Base-by-base conservation (phyloP, 2,888 invertebrate genomes). In the Caenorhabditis plicata region DNA sequence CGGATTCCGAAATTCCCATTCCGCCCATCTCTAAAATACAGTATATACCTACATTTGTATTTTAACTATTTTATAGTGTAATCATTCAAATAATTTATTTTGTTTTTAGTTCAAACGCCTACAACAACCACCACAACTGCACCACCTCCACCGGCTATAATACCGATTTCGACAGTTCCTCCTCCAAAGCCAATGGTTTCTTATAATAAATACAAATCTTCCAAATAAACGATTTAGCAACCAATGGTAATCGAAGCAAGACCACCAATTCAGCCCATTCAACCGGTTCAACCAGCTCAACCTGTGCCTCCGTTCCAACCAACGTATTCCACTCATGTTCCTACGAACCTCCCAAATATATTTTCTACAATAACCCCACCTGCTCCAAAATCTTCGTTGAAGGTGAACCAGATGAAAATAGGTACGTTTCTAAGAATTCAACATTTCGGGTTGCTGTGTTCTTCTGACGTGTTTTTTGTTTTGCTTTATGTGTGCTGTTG, bases 261-360 rank as follows among this genome's bases (percentile, higher is more conserved):
- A 25, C 45, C 49, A 9, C 40, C 50, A 3, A 39, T 20, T 20
- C 50, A 47, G 47, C 51, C 57, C 4, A 44, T 48, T n/a, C 52
- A 35, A 20, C 57, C 47, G 40, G 40, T 19, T 5, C 60, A 46
- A 9, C 42, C 31, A 15, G 35, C 49, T 19, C 33, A 36, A 25
- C 45, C 49, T 1, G 17, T 48, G 13, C 56, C 47, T 39, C 41
- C 64, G 23, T 47, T 27, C 27, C 32, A 55, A 11, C 47, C 61
- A n/a, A 68, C 66, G 25, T 47, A 41, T 29, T 58, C 53, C 25
- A 65, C 71, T n/a, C 50, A 36, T 15, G 25, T 53, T 46, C 58
- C 58, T 32, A 50, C 50, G 17, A 54, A 49, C 22, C 54, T 61
- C 19, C 50, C 50, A 40, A 61, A 54, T n/a, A 19, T 42, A 23